Evolutionary conservation across 2,888 invertebrate genomes (phyloP).

Genomic region (Zelleria hepariella): DNA sequence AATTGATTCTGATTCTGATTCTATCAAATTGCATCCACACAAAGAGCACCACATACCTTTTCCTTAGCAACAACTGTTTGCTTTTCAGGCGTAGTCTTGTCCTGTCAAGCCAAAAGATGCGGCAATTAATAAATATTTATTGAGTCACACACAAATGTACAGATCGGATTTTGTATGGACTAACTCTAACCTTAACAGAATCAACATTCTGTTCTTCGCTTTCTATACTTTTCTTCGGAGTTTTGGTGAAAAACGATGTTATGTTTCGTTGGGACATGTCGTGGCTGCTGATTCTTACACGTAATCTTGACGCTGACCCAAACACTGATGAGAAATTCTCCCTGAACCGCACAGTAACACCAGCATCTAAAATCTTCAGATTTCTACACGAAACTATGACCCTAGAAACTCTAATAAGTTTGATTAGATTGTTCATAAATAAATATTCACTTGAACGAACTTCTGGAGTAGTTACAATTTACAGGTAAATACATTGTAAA

Average conservation of each 20-base stretch:
- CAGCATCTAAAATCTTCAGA: background rate
- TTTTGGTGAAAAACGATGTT: slow-evolving; percentile 55
- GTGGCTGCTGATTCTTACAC: background rate
- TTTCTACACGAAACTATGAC: slow-evolving; percentile 5
- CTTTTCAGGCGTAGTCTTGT: background rate
- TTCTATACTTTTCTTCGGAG: slow-evolving; percentile 35
- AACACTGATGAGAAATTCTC: background rate
- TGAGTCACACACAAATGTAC: background rate
- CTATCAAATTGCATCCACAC: too few species aligned
- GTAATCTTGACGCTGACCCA: background rate
- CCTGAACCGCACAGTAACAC: background rate
- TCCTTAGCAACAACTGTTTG: background rate
- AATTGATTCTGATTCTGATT: too few species aligned
- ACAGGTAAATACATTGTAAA: background rate
- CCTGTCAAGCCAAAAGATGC: background rate
- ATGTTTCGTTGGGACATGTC: slow-evolving; percentile 62
- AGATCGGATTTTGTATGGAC: background rate
- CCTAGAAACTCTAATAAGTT: background rate
- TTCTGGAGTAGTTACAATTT: too few species aligned
- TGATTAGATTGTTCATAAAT: background rate
- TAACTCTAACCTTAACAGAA: background rate
- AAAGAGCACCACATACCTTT: background rate
- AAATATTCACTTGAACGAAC: background rate
- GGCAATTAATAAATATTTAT: background rate
- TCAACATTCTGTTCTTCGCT: slow-evolving; percentile 10